Evolutionary conservation across 37 sponge, comb jelly and placozoan species (phyloP), one percentile per base, ranked within the genome.

Genomic region (Tethya wilhelma): DNA sequence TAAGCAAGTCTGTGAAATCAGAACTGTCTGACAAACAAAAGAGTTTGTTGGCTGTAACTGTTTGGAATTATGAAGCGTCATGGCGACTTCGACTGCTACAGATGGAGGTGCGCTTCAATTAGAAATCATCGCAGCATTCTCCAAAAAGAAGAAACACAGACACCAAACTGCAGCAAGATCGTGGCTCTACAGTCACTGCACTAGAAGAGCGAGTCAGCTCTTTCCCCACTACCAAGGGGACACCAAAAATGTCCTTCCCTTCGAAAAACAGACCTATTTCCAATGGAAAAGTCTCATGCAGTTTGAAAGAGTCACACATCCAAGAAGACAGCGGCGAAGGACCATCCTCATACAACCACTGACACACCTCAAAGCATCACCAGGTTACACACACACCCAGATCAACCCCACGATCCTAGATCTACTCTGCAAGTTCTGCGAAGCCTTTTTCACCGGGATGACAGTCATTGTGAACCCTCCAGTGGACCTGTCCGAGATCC

Each of bases 321-420:
- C 81, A 0, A 36, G 46, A 2, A 56, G 89, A 56, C 59, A 53
- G 56, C 79, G 81, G 23, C 62, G 73, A 19, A 58, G 73, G n/a
- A 79, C 36, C 20, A 75, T 92, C n/a, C 25, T 84, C 31, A 42
- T 92, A 7, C 93, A 92, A 40, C 93, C 93, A 19, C 22, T 92
- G 63, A 60, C 63, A 25, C 63, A 60, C 23, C 28, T 23, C 28
- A 14, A 60, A 23, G 63, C 63, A 12, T 14, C 63, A 60, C 7
- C 63, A 53, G 72, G 68, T 46, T 81, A 85, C 77, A 2, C 38
- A 0, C 28, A 60, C 19, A 37, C 57, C 0, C 44, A 43, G 39
- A 60, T 87, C n/a, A 53, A 79, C 17, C 71, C 63, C 4, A 8
- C 19, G 1, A 49, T 87, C 19, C 17, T 92, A 37, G 22, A 12